Conservation (phyloP, 2,888 invertebrate species). For the Parnassius glacialis region DNA sequence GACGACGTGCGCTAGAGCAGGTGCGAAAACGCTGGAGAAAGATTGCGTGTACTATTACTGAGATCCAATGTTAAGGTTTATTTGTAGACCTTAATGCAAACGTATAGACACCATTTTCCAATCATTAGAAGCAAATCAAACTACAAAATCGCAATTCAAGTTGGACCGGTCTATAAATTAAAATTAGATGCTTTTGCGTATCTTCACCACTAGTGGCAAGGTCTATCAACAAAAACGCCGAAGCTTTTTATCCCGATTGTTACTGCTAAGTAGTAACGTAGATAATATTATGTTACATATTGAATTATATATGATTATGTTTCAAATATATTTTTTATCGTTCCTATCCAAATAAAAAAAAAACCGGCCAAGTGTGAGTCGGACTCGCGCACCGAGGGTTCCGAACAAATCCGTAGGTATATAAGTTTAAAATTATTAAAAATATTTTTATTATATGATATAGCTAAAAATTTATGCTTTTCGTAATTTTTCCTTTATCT, state of each 20-base stretch:
- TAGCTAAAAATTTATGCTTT: too few relatives aligned
- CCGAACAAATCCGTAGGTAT: too few relatives aligned
- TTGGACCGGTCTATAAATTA: constrained; percentile 19
- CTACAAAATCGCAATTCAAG: constrained; percentile 14
- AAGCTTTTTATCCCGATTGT: neutral
- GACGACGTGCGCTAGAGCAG: constrained; percentile 41
- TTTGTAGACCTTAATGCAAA: constrained; percentile 19
- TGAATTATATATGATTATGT: too few relatives aligned
- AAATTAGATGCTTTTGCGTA: constrained; percentile 19
- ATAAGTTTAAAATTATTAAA: too few relatives aligned
- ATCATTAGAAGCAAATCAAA: neutral
- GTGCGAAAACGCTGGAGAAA: constrained; percentile 37
- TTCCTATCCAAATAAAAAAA: too few relatives aligned
- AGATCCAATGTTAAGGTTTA: constrained; percentile 5
- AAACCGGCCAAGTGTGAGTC: too few relatives aligned
- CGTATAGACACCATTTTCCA: constrained; percentile 21
- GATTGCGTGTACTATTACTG: constrained; percentile 25
- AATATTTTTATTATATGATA: too few relatives aligned
- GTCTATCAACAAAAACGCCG: constrained; percentile 6
- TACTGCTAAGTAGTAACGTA: too few relatives aligned
- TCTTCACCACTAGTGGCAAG: constrained; percentile 12
- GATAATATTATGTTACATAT: too few relatives aligned
- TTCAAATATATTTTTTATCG: too few relatives aligned
- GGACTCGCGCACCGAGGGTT: too few relatives aligned
- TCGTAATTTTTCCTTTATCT: too few relatives aligned